A percentile compares a stretch with the other conserved stretches of the same genome.
Conservation (phyloP, 2,797 vertebrate genomes). For the Amblyraja radiata region DNA sequence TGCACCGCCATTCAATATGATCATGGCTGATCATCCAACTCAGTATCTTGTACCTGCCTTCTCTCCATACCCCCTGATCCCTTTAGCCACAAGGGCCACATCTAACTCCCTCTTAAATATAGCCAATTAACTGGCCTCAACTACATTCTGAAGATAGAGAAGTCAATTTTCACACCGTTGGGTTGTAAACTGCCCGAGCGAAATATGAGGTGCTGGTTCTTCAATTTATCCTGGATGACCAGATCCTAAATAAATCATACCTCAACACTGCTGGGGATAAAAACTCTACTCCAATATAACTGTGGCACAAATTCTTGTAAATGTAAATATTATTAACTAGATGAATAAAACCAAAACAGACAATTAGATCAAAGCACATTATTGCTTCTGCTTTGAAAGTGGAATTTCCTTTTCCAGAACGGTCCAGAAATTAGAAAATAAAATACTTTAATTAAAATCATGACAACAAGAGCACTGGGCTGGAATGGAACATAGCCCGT, state of each 20-base stretch:
- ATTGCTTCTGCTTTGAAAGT: not conserved
- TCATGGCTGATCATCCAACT: no score
- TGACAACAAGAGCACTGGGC: not conserved
- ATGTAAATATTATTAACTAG: not conserved
- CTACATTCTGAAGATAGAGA: no score
- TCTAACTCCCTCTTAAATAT: no score
- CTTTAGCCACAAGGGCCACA: no score
- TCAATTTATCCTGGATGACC: no score
- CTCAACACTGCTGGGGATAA: not conserved
- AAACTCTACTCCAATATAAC: not conserved
- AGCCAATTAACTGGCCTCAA: no score
- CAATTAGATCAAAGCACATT: not conserved
- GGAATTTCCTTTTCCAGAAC: not conserved
- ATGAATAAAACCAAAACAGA: not conserved
- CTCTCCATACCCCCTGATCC: no score
- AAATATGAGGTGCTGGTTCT: no score
- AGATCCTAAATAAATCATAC: not conserved
- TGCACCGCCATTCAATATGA: no score
- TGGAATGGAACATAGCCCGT: not conserved
- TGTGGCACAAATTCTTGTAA: not conserved
- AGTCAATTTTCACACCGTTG: no score
- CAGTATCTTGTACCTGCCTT: no score
- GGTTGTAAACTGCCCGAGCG: no score
- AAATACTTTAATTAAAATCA: slow-evolving; percentile 28
- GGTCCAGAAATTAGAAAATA: slow-evolving; percentile 9